Base-by-base conservation (phyloP, 2,797 vertebrate genomes). In the Sebastiscus albofasciatus region DNA sequence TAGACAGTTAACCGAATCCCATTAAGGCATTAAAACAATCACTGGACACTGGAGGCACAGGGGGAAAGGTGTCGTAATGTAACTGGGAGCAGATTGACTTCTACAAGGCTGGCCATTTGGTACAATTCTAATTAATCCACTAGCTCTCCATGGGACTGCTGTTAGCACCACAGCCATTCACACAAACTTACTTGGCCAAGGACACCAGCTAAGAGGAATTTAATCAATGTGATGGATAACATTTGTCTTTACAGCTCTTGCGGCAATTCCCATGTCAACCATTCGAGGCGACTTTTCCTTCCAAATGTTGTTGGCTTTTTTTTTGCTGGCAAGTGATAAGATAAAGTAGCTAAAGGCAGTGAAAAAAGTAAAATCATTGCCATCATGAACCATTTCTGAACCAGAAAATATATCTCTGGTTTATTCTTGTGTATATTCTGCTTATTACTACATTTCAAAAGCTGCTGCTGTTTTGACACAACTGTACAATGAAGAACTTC, bases 61-160 rank as follows among this genome's bases (percentile, higher is more conserved):
- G 56, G 67, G 11, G 54, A 71, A 73, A 76, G 75, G 69, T 81
- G 76, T 69, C 66, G 66, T 74, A 46, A 84, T 77, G 36, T 68
- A 75, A 74, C 73, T 31, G 24, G 70, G 60, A 59, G 72, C 80
- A 84, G 88, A 92, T 46, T 87, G 81, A 91, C 80, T 85, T 75
- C 79, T 81, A 68, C 80, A 75, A 70, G 67, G 85, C 64, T 13
- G 72, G 62, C 83, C 76, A 86, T 85, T 90, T 83, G 91, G 87
- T 88, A 29, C 68, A 76, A 71, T 83, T 87, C 77, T 91, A 92
- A 94, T 95, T 91, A 92, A 90, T 90, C 89, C 76, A 70, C 71
- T 36, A 75, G 76, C 42, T 89, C 88, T 89, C 85, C 7, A 20
- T 60, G 87, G 87, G 81, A 79, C 79, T 71, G 73, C 74, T 85